Evolutionary conservation across 2,888 invertebrate species (phyloP), one percentile per base, ranked within the genome.

Genomic region (Tenthredo distinguenda): DNA sequence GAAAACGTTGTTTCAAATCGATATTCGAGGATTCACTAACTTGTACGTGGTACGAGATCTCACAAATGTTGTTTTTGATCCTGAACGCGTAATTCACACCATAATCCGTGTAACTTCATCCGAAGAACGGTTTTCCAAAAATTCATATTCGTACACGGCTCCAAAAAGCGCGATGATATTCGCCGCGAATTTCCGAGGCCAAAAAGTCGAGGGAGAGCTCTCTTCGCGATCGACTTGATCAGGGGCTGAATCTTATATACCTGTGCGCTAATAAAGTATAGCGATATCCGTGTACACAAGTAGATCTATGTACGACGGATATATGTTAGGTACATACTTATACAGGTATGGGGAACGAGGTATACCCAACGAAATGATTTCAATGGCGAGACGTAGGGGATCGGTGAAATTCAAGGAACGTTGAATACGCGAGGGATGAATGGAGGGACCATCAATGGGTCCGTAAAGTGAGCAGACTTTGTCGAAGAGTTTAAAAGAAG

Each of bases 341-440:
- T 10, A 62, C 26, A 26, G 21, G 71, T 71, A 76, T 43, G 4
- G 15, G 40, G 26, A 15, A 12, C 26, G 26, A 10, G 3, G 47
- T n/a, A 47, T 47, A 37, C 18, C 15, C 26, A 79, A 55, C 31
- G 79, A 34, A 21, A 79, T 79, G 79, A 31, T 58, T 79, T 79
- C 79, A 47, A 79, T 79, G 34, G 50, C 37, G 37, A 18, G 9
- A 40, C 7, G 43, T 50, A 26, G 81, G 81, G 81, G 62, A 62
- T 81, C 62, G 40, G 58, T 62, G 90, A 90, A 91, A 90, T 88
- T 90, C 88, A 90, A 88, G 86, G 86, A 86, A 87, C 89, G 88
- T 90, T 90, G 91, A 90, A 91, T 91, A 88, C 90, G 86, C 87
- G 88, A 85, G 87, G 87, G 86, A 87, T 90, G 91, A 91, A 91